Evolutionary conservation across 1,140 invertebrate species (phyloP), one percentile per base, ranked within the genome.

Genomic region (Drosophila athabasca): DNA sequence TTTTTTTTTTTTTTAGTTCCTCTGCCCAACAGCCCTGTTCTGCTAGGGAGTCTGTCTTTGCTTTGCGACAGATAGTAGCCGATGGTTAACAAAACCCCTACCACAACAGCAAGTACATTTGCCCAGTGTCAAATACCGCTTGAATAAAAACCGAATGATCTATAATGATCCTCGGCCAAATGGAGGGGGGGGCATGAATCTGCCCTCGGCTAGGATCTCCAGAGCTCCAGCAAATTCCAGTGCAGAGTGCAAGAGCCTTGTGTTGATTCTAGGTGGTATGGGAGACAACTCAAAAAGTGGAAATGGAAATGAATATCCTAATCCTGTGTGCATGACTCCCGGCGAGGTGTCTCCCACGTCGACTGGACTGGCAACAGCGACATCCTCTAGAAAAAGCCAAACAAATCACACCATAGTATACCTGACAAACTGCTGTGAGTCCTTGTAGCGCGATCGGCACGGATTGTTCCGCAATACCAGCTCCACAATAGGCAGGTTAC

Each of bases 381-480:
- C 51, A 60, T 57, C 49, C 50, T 31, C 59, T 51, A 59, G 46
- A 54, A 26, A 65, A 44, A 17, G 54, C 62, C 44, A 62, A 31
- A 41, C 24, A 41, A 62, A 62, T 75, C 61, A 82, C 57, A 77
- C 46, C 48, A 84, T 84, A 88, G 91, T 79, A 93, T 97, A 97
- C 97, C 96, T 97, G 92, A 97, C 93, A 92, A 97, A 98, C n/a
- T 94, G 92, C 75, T 94, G 93, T 83, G 95, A 93, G 76, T 96
- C 95, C 91, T 94, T 95, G 92, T 95, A 97, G 81, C 94, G 96
- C 84, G 95, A 94, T 91, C 95, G 95, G 13, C 97, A 81, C 1
- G 96, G 96, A 92, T 98, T 98, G 74, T 95, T 96, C 91, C 95
- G 94, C 49, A 98, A 92, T 41, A 94, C 93, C 31, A 98, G 83